Base-by-base conservation (phyloP, 2,888 invertebrate genomes). In the Eupithecia subfuscata region DNA sequence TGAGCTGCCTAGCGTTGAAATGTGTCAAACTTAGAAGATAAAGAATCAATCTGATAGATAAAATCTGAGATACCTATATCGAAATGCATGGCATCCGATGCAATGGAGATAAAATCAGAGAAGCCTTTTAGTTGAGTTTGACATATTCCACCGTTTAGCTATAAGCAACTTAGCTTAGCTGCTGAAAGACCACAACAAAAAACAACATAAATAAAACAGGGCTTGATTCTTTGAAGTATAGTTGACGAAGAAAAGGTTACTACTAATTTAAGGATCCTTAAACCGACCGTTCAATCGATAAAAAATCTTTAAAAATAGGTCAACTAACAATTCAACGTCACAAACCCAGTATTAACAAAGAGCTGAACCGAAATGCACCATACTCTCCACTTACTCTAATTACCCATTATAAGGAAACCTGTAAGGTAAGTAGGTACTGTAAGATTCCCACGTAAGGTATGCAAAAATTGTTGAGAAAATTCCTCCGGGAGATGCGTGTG, bases 381-480 rank as follows among this genome's bases (percentile, higher is more conserved):
- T 40, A 64, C 52, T 69, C 52, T 69, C 87, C 87, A 87, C 85
- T 88, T 88, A 86, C 86, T 84, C 86, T 92, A 92, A 92, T 92
- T 92, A 92, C 85, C 82, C 84, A 84, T 74, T 60, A 71, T 74
- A 76, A 64, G 65, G 84, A 86, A 84, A 65, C 74, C 77, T 82
- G 83, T 82, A 82, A 88, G 88, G 92, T 56, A 22, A 56, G 56
- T 22, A 56, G 56, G 25, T 93, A 71, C 77, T 82, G 82, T 81
- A 81, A 88, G 88, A 92, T 93, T 94, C 94, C 92, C 94, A 94
- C 85, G 91, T 69, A 85, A 82, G 94, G 93, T 90, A 94, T 94
- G 94, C 94, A 93, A 91, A 94, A 94, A 94, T 93, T 93, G 93
- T 93, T 94, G 93, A 91, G 93, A 94, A 92, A 89, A 92, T 91